Percentiles rank a stretch among this genome's conserved stretches.
phyloP scores from a whole-genome alignment of 2,113 vertebrate genomes.

The Mionectes macconnelli region DNA sequence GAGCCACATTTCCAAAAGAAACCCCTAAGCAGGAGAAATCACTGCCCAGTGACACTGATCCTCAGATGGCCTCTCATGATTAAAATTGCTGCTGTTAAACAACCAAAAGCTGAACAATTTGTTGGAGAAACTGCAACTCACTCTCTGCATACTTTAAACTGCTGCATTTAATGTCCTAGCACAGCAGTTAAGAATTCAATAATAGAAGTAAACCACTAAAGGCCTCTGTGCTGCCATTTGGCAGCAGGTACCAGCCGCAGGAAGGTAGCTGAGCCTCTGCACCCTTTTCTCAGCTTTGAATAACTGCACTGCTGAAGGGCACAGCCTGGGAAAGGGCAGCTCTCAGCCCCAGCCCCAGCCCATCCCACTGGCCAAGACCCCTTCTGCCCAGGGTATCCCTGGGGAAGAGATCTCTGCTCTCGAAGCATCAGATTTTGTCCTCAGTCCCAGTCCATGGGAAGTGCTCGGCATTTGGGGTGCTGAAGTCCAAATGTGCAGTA shows the following conservation, averaged over 20 bases:
- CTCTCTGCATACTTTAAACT: neutral
- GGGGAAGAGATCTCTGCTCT: neutral
- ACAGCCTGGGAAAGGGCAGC: fast-evolving
- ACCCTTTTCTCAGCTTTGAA: neutral
- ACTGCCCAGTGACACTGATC: neutral
- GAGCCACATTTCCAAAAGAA: neutral
- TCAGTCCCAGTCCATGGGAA: no score
- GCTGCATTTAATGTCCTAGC: neutral
- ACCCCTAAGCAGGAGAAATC: neutral
- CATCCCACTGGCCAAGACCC: neutral
- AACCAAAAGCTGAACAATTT: neutral
- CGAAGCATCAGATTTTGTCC: neutral
- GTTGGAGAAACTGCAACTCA: neutral
- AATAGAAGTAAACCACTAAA: neutral
- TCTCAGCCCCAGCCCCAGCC: neutral
- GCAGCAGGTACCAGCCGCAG: neutral
- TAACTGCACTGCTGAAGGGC: neutral
- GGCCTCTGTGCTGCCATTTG: neutral
- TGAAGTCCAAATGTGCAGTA: neutral
- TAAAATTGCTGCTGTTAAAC: neutral
- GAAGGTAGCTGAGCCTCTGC: neutral
- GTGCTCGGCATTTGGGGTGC: neutral
- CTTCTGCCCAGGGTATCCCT: neutral
- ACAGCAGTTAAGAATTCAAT: neutral
- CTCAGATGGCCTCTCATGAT: neutral